Base-by-base conservation (phyloP, 2,797 vertebrate genomes). In the Pogonophryne albipinna region DNA sequence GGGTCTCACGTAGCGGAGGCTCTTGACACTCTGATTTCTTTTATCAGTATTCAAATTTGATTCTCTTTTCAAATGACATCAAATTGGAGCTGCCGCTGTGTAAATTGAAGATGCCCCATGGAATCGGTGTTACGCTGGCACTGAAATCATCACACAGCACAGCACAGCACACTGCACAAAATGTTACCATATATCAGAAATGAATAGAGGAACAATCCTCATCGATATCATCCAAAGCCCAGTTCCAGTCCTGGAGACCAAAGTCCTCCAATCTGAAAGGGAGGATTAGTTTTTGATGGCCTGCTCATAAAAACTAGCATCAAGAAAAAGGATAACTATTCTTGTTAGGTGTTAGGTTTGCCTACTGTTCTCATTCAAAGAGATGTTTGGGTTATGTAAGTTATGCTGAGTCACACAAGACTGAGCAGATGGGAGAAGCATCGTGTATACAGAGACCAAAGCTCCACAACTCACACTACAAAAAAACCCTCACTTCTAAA, bases 221-320 rank as follows among this genome's bases (percentile, higher is more conserved):
- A 93, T 97, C 96, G 89, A 96, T 92, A 94, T 98, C 97, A 96
- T 99, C 97, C 96, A 98, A 92, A 41, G 96, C 96, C 97, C 97
- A 99, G 95, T 96, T 95, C 97, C 97, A 98, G 95, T 99, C 97
- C 93, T 97, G 97, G 93, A 97, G 95, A 91, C 96, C 95, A 85
- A 95, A 93, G 94, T 97, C 97, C 94, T 97, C 96, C 90, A 95
- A 93, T 96, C 98, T 99, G 97, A 85, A 98, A 98, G 72, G 92
- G 94, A 94, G 97, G 94, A 96, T 95, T 87, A 52, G 58, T 70
- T 83, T 50, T 71, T 88, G 81, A 84, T 41, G 82, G 65, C 63
- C 44, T 44, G 34, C 19, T 71, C 61, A 52, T 10, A 14, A 19
- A 9, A 23, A 16, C 41, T 45, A 23, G 3, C 46, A 34, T 16